Evolutionary conservation across 2,113 vertebrate species (phyloP), one percentile per base, ranked within the genome.

Genomic region (Labeo rohita): DNA sequence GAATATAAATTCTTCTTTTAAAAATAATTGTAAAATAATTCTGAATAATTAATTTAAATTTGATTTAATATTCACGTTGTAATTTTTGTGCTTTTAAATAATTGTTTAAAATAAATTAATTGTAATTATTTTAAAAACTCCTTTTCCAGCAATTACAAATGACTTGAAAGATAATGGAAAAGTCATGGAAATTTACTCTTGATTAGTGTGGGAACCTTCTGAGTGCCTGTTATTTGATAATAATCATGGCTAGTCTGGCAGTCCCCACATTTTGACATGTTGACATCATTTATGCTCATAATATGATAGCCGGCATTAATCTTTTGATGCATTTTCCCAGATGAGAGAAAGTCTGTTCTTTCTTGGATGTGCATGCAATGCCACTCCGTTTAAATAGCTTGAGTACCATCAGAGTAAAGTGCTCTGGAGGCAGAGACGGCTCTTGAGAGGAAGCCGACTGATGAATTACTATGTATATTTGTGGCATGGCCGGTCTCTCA

Each of bases 391-490:
- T 68, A 68, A 82, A 68, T 52, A 50, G 80, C 61, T 68, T 66
- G 45, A 82, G 80, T 68, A 82, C 45, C 80, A 68, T 68, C 80
- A 82, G 63, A 82, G 63, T 52, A 36, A 82, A 82, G 80, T 82
- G 80, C 80, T 82, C 49, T 70, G 28, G 63, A 68, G 63, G 80
- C 63, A 82, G 63, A 52, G 63, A 50, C 28, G 63, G 5, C 80
- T 70, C 80, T 82, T n/a, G 80, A 74, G 83, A 85, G 83, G 84
- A 79, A 80, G 21, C 56, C 23, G 18, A 50, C 36, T 76, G 63
- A 49, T 86, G 61, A 81, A 63, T 82, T 84, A 80, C 61, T 59
- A 84, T 84, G 77, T 84, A 45, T 77, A 79, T 84, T 78, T 73
- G 81, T 81, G 87, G 45, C 49, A 45, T 74, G 63, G 56, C 47